Conservation (phyloP, 2,113 vertebrate genomes). For the Melospiza melodia region DNA sequence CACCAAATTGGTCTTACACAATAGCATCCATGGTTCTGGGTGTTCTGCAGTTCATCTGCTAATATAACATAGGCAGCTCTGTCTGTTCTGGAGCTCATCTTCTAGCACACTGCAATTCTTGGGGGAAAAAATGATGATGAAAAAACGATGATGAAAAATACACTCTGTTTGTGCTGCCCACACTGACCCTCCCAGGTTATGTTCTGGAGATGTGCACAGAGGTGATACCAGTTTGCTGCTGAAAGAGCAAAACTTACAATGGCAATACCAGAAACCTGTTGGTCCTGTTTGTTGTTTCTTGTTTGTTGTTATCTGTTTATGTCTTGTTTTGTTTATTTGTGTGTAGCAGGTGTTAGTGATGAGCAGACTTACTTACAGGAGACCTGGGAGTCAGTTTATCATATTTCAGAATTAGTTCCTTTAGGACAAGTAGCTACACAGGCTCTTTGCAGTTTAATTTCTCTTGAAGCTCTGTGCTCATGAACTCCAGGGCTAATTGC, state of each 20-base stretch:
- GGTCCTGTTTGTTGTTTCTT: background rate
- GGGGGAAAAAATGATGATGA: accelerated
- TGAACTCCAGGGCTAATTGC: background rate
- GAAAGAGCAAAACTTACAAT: background rate
- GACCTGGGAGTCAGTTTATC: background rate
- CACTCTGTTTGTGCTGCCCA: background rate
- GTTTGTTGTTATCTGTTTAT: background rate
- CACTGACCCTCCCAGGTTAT: background rate
- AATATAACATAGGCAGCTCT: accelerated
- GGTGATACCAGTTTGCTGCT: conserved; percentile 13
- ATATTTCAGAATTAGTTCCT: background rate
- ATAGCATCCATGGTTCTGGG: background rate
- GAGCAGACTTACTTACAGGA: background rate
- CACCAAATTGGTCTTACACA: background rate
- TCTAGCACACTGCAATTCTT: background rate
- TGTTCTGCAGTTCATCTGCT: background rate
- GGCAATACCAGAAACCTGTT: background rate
- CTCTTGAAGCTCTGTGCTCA: background rate
- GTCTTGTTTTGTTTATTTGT: background rate
- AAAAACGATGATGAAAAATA: background rate
- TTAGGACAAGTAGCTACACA: background rate
- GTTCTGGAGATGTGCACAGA: background rate
- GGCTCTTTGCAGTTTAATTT: background rate
- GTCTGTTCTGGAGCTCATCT: background rate
- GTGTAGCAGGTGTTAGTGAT: background rate